Evolutionary conservation across 2,888 invertebrate species (phyloP), one percentile per base, ranked within the genome.

Genomic region (Chorisops tibialis): DNA sequence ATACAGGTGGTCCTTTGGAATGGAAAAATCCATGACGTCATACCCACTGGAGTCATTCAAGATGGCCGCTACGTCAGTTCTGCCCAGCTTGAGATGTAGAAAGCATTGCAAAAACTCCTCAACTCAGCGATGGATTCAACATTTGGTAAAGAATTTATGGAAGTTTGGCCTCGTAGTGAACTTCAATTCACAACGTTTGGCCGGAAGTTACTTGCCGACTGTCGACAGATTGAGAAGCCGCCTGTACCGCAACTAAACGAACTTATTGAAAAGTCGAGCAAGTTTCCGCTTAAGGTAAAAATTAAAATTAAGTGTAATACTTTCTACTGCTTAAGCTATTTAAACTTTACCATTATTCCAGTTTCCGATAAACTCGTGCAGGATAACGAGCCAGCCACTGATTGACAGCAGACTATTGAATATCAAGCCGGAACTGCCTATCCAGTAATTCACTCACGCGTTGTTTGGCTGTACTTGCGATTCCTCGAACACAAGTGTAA

Each of bases 391-490:
- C 4, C 77, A 77, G 51, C 72, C 73, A 0, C 64, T 56, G 64
- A 65, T 11, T 71, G 73, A 2, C 67, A 70, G 61, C 62, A 51
- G 0, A 7, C 59, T 14, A 76, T 79, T 51, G 66, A 70, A 35
- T 50, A 72, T 49, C 74, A 79, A 68, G 72, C 75, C 7, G 77
- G 78, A 1, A 86, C 87, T 0, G 84, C 82, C 0, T 88, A 88
- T 72, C 87, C 88, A 0, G 66, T 88, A 2, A 79, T 88, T 65
- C 88, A 88, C 67, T 88, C 88, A 70, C 80, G 85, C 52, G 83
- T 83, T 7, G 66, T 88, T 3, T 74, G 81, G 2, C 74, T 88
- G 2, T 85, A 85, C 72, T 81, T 85, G 5, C 80, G 81, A 63
- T 88, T 87, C 73, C 76, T 88, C 54, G 82, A 85, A 64, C 83